A percentile compares a stretch with the other conserved stretches of the same genome.
These are phyloP conservation scores for Pseudolaguvia tuberculata DNA, from an alignment of 2,113 vertebrate genomes.

Conservation along the genomic window DNA sequence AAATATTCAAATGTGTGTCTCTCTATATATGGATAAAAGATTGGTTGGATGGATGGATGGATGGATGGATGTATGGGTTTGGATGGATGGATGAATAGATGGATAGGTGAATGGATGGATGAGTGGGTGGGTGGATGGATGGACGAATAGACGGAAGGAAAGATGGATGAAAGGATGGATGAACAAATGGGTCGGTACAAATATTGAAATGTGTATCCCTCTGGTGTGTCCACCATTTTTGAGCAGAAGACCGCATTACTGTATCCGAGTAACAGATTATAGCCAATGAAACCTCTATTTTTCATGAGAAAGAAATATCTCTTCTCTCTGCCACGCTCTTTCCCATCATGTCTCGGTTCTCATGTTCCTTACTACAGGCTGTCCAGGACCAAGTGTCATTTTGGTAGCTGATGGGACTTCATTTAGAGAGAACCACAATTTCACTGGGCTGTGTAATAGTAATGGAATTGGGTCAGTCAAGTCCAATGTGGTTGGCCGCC, in stretches of 20 bases:
- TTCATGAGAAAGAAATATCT: conserved; percentile 21
- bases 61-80: too few species aligned
- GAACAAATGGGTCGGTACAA: too few species aligned
- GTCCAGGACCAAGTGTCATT: conserved; percentile 50
- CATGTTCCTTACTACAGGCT: conserved; percentile 1
- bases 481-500: conserved; percentile 68
- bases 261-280: conserved; percentile 18
- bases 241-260: neutral
- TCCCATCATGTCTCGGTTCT: neutral
- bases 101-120: too few species aligned
- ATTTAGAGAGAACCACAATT: conserved; percentile 69
- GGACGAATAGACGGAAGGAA: too few species aligned
- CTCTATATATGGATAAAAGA: too few species aligned
- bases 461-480: conserved; percentile 82
- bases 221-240: neutral
- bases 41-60: too few species aligned
- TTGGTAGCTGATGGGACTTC: conserved; percentile 73
- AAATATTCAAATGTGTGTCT: too few species aligned
- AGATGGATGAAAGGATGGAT: too few species aligned
- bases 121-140: too few species aligned
- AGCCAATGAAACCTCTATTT: conserved; percentile 31
- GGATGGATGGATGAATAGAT: too few species aligned
- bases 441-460: conserved; percentile 87
- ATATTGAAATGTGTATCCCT: too few species aligned
- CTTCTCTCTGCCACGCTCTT: conserved; percentile 21